Conservation (phyloP, 2,113 vertebrate genomes). For the Eretmochelys imbricata region DNA sequence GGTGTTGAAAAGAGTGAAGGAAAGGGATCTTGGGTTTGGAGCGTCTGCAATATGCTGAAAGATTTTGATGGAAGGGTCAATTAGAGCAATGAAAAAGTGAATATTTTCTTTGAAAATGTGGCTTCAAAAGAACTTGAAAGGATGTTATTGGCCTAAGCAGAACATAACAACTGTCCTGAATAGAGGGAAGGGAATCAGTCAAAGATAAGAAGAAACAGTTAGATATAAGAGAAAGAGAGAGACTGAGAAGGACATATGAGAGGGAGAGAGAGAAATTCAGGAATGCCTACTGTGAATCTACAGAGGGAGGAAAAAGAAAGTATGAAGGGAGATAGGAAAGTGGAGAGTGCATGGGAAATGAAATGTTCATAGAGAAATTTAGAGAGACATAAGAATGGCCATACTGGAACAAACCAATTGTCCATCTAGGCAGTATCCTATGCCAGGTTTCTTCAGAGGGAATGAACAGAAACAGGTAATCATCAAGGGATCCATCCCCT, state of each 20-base stretch:
- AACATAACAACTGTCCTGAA: background rate
- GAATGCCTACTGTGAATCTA: background rate
- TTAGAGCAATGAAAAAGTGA: fast-evolving
- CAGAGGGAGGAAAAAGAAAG: background rate
- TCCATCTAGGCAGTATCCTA: too few relatives aligned
- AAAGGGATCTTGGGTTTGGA: background rate
- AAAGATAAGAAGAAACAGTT: background rate
- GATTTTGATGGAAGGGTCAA: background rate
- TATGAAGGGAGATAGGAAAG: background rate
- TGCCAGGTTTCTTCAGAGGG: too few relatives aligned
- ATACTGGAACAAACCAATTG: too few relatives aligned
- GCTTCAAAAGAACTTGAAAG: background rate
- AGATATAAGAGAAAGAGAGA: background rate
- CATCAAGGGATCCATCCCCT: too few relatives aligned
- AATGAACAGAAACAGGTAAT: too few relatives aligned
- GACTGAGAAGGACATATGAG: background rate
- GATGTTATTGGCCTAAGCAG: background rate
- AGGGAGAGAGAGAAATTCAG: background rate
- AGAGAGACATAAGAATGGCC: background rate
- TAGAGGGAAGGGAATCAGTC: background rate
- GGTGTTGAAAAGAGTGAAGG: background rate
- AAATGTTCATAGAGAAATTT: conserved; percentile 47
- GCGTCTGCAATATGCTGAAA: background rate
- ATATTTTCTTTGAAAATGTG: background rate
- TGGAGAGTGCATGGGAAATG: conserved; percentile 1